These are phyloP conservation scores for Lamproptera curius DNA, from an alignment of 2,888 invertebrate species.

Conservation along the genomic window DNA sequence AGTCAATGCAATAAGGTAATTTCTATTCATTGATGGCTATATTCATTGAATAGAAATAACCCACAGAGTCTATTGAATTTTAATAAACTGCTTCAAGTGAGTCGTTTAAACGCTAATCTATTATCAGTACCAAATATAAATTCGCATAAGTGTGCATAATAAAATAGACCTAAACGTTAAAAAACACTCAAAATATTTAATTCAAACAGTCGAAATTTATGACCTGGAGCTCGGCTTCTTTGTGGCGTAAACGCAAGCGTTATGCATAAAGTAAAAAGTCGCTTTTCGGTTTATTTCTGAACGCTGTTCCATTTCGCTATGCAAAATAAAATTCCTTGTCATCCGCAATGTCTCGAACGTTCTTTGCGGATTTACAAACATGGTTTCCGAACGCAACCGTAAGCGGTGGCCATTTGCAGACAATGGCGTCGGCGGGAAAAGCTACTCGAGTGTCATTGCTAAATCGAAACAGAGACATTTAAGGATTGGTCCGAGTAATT, in stretches of 20 bases:
- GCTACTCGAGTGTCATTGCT: constrained; percentile 37
- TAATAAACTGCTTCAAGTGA: constrained; percentile 21
- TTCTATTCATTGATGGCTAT: constrained; percentile 35
- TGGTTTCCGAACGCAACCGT: constrained; percentile 51
- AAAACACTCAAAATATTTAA: too few relatives aligned
- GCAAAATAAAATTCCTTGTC: constrained; percentile 47
- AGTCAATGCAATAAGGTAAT: constrained; percentile 28
- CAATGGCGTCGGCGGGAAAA: constrained; percentile 63
- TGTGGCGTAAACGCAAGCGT: constrained; percentile 17
- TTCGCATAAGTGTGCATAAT: too few relatives aligned
- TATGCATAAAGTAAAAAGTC: constrained; percentile 20
- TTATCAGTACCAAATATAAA: too few relatives aligned
- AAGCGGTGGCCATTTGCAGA: constrained; percentile 67
- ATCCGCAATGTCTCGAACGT: constrained; percentile 47
- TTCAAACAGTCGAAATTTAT: too few relatives aligned
- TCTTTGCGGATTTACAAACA: constrained; percentile 44
- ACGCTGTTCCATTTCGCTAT: constrained; percentile 36
- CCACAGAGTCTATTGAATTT: constrained; percentile 26
- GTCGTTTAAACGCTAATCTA: too few relatives aligned
- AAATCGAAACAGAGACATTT: constrained; percentile 37
- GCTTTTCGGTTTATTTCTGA: constrained; percentile 27
- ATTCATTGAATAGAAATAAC: too few relatives aligned
- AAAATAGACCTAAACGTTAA: too few relatives aligned
- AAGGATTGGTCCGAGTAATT: constrained; percentile 49
- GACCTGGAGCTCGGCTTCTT: constrained; percentile 9